Base-by-base conservation (phyloP, 2,113 vertebrate genomes). In the Oxyura jamaicensis region DNA sequence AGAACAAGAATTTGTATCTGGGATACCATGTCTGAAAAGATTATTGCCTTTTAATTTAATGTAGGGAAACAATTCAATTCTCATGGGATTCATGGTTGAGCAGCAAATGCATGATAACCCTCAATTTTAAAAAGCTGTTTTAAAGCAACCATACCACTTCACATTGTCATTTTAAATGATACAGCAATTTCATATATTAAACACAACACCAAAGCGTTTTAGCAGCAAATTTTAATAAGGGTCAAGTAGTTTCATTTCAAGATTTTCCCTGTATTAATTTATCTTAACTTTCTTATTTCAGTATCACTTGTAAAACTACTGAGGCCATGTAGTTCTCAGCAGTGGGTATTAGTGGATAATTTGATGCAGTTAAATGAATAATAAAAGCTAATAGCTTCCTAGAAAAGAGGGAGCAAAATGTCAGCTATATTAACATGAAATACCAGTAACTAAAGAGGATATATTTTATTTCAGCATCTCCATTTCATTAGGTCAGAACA, bases 211-310 rank as follows among this genome's bases (percentile, higher is more conserved):
- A 60, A 91, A 86, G 1, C 4, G 35, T 42, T 25, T 90, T 72
- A 73, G 58, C 59, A 93, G 88, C 44, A 96, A 65, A 79, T 96
- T 76, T 86, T 91, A 83, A 82, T 58, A 42, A 50, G 66, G 86
- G 77, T 94, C 89, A 93, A 86, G 66, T 52, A 21, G 55, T 87
- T 94, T 85, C 17, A 33, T 80, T 76, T 89, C 53, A 66, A 46
- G 69, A 62, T 19, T 87, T 3, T 0, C 69, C 69, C 83, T 66
- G 41, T 31, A 35, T 76, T 76, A 84, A 82, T 93, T 96, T 60
- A 36, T 87, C 62, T 93, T 60, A 83, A 35, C 53, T 84, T 91
- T 71, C 69, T 44, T 41, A 26, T 42, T 76, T 89, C 29, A 29
- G 41, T 33, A 46, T 28, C 88, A 46, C 59, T 90, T 86, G 67